A percentile compares a stretch with the other conserved stretches of the same genome.
Evolutionary conservation across 2,797 vertebrate genomes (phyloP).

Genomic region (Furcifer pardalis): DNA sequence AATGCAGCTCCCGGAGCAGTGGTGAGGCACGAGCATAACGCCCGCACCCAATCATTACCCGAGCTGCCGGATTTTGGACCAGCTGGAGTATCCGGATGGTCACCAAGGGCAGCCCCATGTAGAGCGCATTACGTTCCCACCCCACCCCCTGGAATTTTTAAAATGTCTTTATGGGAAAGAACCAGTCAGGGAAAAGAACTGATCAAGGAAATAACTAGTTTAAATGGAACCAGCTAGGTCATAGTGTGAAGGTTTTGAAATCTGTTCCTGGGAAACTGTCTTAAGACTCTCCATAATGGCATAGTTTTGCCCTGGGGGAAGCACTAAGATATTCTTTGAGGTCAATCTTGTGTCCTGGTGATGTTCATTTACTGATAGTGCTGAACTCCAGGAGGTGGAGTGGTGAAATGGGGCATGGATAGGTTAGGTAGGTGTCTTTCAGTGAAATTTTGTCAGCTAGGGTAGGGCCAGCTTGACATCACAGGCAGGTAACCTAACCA

Average conservation of each 20-base stretch:
- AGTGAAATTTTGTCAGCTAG: not conserved
- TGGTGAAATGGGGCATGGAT: not conserved
- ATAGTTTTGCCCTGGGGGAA: not conserved
- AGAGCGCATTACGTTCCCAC: no score
- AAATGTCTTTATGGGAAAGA: not conserved
- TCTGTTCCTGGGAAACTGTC: not conserved
- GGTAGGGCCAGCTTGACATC: conserved; percentile 4
- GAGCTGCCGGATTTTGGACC: no score
- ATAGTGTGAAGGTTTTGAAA: not conserved
- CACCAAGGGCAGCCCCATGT: no score
- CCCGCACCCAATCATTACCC: no score
- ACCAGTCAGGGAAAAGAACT: no score
- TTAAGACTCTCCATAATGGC: not conserved
- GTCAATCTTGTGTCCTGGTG: not conserved
- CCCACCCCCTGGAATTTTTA: not conserved
- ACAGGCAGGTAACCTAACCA: conserved; percentile 4
- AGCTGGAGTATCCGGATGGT: no score
- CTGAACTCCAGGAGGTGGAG: not conserved
- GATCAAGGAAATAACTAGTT: not conserved
- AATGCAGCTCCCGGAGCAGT: no score
- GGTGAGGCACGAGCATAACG: no score
- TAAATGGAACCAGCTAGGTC: not conserved
- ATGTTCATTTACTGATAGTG: not conserved
- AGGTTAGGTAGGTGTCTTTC: conserved; percentile 4
- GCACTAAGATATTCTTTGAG: not conserved